Evolutionary conservation across 2,888 invertebrate genomes (phyloP).

Genomic region (Panopea generosa): DNA sequence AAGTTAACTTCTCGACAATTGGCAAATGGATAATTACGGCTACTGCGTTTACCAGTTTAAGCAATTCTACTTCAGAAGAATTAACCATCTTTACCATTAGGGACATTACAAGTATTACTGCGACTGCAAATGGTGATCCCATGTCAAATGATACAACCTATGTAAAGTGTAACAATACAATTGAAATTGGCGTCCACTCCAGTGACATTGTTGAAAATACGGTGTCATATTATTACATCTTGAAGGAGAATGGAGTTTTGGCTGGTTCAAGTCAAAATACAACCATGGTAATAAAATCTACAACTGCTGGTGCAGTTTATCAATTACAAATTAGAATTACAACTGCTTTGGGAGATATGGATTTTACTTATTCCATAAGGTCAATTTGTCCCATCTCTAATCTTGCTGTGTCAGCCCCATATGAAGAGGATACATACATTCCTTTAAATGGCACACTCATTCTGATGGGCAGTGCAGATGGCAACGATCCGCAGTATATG

Average conservation of each 20-base stretch:
- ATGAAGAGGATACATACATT: constrained; percentile 42
- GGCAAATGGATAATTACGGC: constrained; percentile 44
- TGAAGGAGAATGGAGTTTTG: constrained; percentile 16
- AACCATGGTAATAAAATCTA: neutral
- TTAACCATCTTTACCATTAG: constrained; percentile 60
- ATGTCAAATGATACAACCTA: constrained; percentile 11
- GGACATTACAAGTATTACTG: constrained; percentile 38
- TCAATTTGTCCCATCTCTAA: constrained; percentile 56
- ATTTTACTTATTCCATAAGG: constrained; percentile 40
- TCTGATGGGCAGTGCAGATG: constrained; percentile 44
- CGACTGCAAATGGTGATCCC: constrained; percentile 39
- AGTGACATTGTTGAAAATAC: constrained; percentile 27
- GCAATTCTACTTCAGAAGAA: constrained; percentile 26
- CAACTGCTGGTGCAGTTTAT: constrained; percentile 36
- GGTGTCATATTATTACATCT: constrained; percentile 15
- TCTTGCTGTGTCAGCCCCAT: constrained; percentile 31
- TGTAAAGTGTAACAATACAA: constrained; percentile 15
- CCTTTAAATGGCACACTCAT: constrained; percentile 21
- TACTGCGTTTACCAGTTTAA: constrained; percentile 45
- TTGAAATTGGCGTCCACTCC: constrained; percentile 18
- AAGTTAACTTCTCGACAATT: constrained; percentile 27
- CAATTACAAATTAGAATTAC: constrained; percentile 38
- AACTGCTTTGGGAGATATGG: constrained; percentile 45
- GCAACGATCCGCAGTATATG: constrained; percentile 35
- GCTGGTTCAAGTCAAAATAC: neutral